Percentiles rank a stretch among this genome's conserved stretches.
Conservation (phyloP, 2,888 invertebrate genomes). For the Matsumyia berberina region DNA sequence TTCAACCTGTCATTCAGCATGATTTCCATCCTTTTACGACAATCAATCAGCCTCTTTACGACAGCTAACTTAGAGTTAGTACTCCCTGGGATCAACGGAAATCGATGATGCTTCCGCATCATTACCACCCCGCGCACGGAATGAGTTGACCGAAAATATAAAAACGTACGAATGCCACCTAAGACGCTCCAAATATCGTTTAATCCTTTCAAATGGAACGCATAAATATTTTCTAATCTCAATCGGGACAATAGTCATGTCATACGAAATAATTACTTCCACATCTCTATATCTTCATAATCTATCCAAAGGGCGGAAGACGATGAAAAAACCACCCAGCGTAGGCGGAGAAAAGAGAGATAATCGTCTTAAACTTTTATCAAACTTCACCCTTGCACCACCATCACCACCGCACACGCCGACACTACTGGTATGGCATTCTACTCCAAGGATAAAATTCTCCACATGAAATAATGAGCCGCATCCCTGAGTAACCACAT, state of each 20-base stretch:
- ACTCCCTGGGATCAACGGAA: conserved; percentile 9
- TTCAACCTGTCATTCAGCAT: conserved; percentile 35
- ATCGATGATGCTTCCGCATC: conserved; percentile 43
- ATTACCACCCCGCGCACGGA: conserved; percentile 23
- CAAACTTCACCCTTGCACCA: neutral
- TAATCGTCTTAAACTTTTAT: conserved; percentile 47
- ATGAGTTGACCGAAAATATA: neutral
- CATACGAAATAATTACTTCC: conserved; percentile 58
- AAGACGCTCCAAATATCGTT: neutral
- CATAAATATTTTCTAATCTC: conserved; percentile 64
- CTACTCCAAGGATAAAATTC: conserved; percentile 18
- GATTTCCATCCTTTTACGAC: conserved; percentile 26
- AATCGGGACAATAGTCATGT: conserved; percentile 50
- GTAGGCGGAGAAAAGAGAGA: neutral
- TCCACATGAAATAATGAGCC: conserved; percentile 34
- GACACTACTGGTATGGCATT: neutral
- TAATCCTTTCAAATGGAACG: conserved; percentile 53
- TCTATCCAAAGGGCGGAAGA: conserved; percentile 2
- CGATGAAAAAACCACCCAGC: neutral
- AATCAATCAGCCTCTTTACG: conserved; percentile 33
- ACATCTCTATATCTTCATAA: conserved; percentile 36
- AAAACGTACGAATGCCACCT: too few relatives aligned
- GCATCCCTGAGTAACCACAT: conserved; percentile 15
- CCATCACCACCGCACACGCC: neutral
- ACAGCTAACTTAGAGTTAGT: conserved; percentile 20